Base-by-base conservation (phyloP, 2,888 invertebrate species). In the Girardia tigrina region DNA sequence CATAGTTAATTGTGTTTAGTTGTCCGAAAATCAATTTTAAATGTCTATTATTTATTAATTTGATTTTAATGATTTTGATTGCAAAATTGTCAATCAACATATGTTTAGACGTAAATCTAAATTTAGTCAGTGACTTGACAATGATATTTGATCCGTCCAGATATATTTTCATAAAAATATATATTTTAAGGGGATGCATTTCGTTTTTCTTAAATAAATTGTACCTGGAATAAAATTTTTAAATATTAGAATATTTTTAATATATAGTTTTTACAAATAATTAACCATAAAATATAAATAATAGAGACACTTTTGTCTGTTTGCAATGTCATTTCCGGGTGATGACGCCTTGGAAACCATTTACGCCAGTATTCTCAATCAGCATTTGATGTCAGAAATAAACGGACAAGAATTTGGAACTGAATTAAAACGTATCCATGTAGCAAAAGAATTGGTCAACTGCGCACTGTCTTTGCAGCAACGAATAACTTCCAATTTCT, bases 401-500 rank as follows among this genome's bases (percentile, higher is more conserved):
- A 88, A 90, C 81, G 89, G 90, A 83, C 56, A 56, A 56, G 92
- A 74, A 42, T 74, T 92, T 79, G 87, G 88, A 75, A 87, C 87
- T 0, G 85, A 86, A 76, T 88, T 92, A 20, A 87, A 87, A 72
- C 23, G 69, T 6, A 42, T 42, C 14, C 89, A 89, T 82, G 86
- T 90, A 79, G 87, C 89, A 70, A 87, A 88, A 28, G 90, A 89
- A 79, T 88, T 94, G 78, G 91, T 93, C 0, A 86, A 88, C 73
- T 91, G 91, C 1, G 90, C 93, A 0, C 87, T 94, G 76, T 88
- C 89, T 23, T 83, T 95, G 36, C 94, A 95, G 82, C 88, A 90
- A 81, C 91, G 92, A 85, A 89, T 90, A 0, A 88, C 90, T 0
- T 90, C 91, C 83, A 88, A 91, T 28, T 95, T 94, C 84, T 86